These are phyloP conservation scores for Aromia moschata DNA, from an alignment of 2,888 invertebrate species.

Conservation along the genomic window DNA sequence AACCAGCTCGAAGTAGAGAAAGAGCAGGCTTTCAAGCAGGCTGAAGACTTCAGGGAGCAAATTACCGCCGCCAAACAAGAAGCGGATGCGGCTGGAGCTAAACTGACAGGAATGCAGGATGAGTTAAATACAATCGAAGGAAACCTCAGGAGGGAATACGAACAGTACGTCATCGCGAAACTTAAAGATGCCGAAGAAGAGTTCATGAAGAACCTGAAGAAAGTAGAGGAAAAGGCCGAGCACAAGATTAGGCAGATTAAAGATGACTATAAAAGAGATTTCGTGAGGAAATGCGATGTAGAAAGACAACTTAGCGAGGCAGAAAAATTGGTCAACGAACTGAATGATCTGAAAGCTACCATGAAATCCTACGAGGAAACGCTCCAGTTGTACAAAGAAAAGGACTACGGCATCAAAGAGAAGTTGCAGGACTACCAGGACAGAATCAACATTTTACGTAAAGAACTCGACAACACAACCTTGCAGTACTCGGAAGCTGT, in stretches of 20 bases:
- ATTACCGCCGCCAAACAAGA: constrained; percentile 44
- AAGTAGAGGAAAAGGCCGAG: constrained; percentile 37
- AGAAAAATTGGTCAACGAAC: constrained; percentile 62
- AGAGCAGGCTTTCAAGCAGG: constrained; percentile 37
- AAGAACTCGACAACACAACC: constrained; percentile 76
- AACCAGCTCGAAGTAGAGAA: constrained; percentile 55
- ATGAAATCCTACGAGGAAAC: constrained; percentile 63
- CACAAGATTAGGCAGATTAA: constrained; percentile 59
- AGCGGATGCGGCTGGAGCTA: constrained; percentile 43
- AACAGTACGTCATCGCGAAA: constrained; percentile 41
- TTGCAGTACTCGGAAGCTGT: constrained; percentile 79
- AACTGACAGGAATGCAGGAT: constrained; percentile 43
- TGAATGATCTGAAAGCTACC: constrained; percentile 61
- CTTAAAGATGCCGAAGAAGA: constrained; percentile 49
- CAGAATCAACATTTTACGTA: constrained; percentile 67
- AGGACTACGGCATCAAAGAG: constrained; percentile 49
- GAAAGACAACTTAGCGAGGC: constrained; percentile 65
- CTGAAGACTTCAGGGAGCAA: constrained; percentile 35
- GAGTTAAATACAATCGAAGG: constrained; percentile 40
- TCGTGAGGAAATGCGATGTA: constrained; percentile 68
- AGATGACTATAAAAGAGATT: constrained; percentile 66
- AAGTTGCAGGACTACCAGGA: constrained; percentile 60
- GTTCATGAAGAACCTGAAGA: constrained; percentile 46
- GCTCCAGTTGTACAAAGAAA: constrained; percentile 51
- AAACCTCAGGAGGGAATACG: constrained; percentile 41